A percentile compares a stretch with the other conserved stretches of the same genome.
Conservation (phyloP, 1,140 invertebrate species). For the Tenebrio molitor region DNA sequence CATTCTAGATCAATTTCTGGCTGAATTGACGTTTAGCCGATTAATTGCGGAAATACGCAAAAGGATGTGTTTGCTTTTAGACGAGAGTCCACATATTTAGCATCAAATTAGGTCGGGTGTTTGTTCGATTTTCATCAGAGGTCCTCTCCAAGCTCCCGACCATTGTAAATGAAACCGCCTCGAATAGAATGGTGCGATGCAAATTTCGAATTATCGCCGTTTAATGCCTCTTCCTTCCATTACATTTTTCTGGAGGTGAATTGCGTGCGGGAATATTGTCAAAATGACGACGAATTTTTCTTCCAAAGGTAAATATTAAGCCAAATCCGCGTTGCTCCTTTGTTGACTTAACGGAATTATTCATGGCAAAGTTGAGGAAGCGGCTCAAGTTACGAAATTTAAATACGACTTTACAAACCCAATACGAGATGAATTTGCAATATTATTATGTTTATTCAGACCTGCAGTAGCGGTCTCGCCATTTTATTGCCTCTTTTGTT, state of each 20-base stretch:
- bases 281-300: conserved; percentile 3
- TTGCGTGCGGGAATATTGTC: too few relatives aligned
- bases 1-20: conserved; percentile 30
- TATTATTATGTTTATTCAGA: conserved; percentile 16
- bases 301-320: conserved; percentile 23
- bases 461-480: too few relatives aligned
- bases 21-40: conserved; percentile 38
- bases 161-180: background rate
- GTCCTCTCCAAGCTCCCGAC: background rate
- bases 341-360: conserved; percentile 27
- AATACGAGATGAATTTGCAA: conserved; percentile 4
- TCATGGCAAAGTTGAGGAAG: background rate
- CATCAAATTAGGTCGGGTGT: conserved; percentile 20
- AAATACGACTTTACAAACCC: conserved; percentile 19
- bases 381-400: conserved; percentile 23
- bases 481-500: too few relatives aligned
- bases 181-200: background rate
- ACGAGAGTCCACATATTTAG: conserved; percentile 32
- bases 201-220: background rate
- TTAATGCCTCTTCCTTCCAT: too few relatives aligned
- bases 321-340: conserved; percentile 28
- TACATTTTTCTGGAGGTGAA: too few relatives aligned
- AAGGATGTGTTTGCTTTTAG: conserved; percentile 33
- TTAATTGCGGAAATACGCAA: conserved; percentile 45
- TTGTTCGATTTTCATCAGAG: conserved; percentile 4